A percentile compares a stretch with the other conserved stretches of the same genome.
phyloP scores from a whole-genome alignment of 2,113 vertebrate genomes.

The Lamprotornis superbus region DNA sequence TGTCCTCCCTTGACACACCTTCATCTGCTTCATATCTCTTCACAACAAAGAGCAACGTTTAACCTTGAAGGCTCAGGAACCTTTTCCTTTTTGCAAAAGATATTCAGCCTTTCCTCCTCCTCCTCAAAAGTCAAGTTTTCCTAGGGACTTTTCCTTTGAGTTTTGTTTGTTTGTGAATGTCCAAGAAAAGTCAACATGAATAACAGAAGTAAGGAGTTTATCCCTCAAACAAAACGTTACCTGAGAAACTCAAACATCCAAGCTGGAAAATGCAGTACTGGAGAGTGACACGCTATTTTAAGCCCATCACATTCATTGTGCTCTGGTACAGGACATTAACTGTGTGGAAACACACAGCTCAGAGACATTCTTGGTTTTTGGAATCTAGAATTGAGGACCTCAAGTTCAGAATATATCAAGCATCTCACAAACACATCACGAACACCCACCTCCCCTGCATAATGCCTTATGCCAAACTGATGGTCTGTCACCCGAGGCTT shows the following conservation, averaged over 20 bases:
- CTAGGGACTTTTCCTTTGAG: background rate
- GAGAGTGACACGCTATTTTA: background rate
- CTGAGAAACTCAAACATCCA: background rate
- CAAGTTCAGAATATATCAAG: background rate
- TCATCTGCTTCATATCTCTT: background rate
- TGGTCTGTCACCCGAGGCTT: constrained; percentile 89
- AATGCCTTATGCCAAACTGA: constrained; percentile 92
- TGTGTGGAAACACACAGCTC: background rate
- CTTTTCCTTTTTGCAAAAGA: background rate
- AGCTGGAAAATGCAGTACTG: background rate
- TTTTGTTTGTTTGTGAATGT: background rate
- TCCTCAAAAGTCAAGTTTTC: background rate
- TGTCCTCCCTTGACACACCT: background rate
- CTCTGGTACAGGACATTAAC: background rate
- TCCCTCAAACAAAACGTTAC: background rate
- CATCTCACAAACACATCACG: background rate
- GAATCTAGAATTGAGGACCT: background rate
- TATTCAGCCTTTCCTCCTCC: background rate
- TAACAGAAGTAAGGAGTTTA: background rate
- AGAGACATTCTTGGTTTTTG: background rate
- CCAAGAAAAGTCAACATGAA: background rate
- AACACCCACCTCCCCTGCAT: constrained; percentile 87
- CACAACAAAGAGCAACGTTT: background rate
- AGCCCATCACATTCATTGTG: background rate
- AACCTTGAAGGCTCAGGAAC: background rate